Conservation (phyloP, 2,113 vertebrate genomes). For the Sorex araneus region DNA sequence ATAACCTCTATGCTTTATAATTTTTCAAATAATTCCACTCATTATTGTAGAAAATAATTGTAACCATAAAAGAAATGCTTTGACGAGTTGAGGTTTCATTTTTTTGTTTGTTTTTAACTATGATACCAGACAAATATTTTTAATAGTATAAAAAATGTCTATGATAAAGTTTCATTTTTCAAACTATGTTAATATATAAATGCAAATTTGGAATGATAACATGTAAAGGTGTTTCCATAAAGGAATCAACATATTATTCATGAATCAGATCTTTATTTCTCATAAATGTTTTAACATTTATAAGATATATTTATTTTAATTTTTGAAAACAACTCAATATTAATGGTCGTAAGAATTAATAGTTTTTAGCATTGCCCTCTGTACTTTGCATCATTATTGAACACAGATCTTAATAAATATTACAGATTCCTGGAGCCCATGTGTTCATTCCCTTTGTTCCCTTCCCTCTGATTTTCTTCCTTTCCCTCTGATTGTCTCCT, state of each 20-base stretch:
- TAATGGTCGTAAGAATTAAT: too few relatives aligned
- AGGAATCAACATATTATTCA: not conserved
- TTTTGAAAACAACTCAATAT: too few relatives aligned
- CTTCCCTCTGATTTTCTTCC: too few relatives aligned
- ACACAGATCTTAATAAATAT: too few relatives aligned
- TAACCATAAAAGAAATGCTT: not conserved
- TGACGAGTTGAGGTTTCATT: too few relatives aligned
- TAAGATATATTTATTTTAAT: not conserved
- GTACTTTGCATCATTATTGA: too few relatives aligned
- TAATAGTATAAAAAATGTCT: not conserved
- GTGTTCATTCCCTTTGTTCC: too few relatives aligned
- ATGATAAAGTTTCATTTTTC: slow-evolving; percentile 15
- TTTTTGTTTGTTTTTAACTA: too few relatives aligned
- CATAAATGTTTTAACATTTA: not conserved
- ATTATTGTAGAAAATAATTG: slow-evolving; percentile 29
- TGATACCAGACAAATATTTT: not conserved
- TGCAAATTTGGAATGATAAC: not conserved
- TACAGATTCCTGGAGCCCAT: too few relatives aligned
- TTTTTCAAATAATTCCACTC: not conserved
- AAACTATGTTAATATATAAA: not conserved
- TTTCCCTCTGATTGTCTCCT: too few relatives aligned
- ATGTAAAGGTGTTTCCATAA: not conserved
- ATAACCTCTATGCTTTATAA: not conserved
- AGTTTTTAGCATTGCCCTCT: too few relatives aligned
- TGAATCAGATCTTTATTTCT: too few relatives aligned